Base-by-base conservation (phyloP, 2,888 invertebrate genomes). In the Harpalus rufipes region DNA sequence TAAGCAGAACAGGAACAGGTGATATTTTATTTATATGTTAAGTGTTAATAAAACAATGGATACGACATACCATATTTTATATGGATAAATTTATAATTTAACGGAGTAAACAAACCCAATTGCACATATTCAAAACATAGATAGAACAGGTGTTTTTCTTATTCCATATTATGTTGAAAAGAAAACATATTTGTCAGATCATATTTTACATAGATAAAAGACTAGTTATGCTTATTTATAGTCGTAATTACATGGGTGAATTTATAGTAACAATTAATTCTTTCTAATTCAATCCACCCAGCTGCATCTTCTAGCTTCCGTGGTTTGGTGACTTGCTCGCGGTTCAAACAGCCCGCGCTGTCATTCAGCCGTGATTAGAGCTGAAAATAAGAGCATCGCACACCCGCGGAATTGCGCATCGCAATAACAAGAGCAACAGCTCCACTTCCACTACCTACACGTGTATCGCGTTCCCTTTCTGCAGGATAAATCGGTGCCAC, bases 401-500 rank as follows among this genome's bases (percentile, higher is more conserved):
- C 25, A 65, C 21, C 25, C 25, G 25, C 32, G 4, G 21, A 32
- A n/a, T n/a, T 68, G 68, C 16, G 68, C 68, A 68, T 21, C 32
- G 32, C 25, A 25, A 25, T 3, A 25, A 2, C 25, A 32, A 32
- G 3, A 4, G 21, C 68, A 14, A 63, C 63, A 16, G 18, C 63
- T 25, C 25, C 32, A n/a, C 25, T 7, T 25, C 25, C 32, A n/a
- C 25, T 7, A 65, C 61, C 21, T 18, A 39, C 39, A 10, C 14
- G 39, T 63, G 61, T 65, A 51, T 10, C 7, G 44, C 44, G 65
- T 65, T 65, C 65, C 32, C 25, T 68, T 68, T 68, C 25, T 39
- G 68, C 39, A n/a, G 39, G 68, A 68, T 68, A 68, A 68, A 39
- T 68, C 14, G n/a, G 68, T 68, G 14, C 39, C 32, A 32, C 32